Conservation (phyloP, 2,113 vertebrate species). For the Rhineura floridana region DNA sequence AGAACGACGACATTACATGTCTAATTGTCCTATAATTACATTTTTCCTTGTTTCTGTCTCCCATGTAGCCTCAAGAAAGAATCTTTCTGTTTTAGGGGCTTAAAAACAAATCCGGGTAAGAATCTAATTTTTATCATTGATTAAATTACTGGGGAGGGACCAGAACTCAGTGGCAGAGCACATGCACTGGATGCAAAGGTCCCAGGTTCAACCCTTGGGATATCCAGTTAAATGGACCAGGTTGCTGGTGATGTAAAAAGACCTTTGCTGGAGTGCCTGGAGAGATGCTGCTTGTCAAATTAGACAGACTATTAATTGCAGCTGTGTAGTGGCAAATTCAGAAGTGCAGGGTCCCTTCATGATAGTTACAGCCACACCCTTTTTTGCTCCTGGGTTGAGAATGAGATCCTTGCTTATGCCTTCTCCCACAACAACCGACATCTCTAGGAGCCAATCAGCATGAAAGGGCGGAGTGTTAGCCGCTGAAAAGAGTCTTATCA, state of each 20-base stretch:
- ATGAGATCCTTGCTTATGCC: no score
- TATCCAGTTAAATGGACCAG: not conserved
- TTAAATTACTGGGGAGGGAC: not conserved
- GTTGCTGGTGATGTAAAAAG: not conserved
- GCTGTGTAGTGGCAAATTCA: no score
- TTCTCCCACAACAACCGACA: no score
- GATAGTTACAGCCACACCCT: no score
- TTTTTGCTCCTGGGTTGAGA: no score
- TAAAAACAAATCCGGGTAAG: not conserved
- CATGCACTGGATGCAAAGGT: not conserved
- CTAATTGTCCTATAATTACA: constrained; percentile 15
- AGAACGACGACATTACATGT: not conserved
- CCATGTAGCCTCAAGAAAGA: not conserved
- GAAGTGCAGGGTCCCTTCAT: no score
- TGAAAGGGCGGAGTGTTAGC: no score
- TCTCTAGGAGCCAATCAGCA: no score
- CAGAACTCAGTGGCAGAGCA: not conserved
- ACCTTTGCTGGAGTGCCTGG: not conserved
- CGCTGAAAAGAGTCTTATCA: no score
- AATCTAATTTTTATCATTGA: not conserved
- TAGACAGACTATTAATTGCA: not conserved
- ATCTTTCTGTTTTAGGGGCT: not conserved
- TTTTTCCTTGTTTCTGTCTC: not conserved
- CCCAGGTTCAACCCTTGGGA: not conserved
- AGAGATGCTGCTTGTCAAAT: not conserved